Evolutionary conservation across 2,888 invertebrate species (phyloP), one percentile per base, ranked within the genome.

Genomic region (Dynastes maya): DNA sequence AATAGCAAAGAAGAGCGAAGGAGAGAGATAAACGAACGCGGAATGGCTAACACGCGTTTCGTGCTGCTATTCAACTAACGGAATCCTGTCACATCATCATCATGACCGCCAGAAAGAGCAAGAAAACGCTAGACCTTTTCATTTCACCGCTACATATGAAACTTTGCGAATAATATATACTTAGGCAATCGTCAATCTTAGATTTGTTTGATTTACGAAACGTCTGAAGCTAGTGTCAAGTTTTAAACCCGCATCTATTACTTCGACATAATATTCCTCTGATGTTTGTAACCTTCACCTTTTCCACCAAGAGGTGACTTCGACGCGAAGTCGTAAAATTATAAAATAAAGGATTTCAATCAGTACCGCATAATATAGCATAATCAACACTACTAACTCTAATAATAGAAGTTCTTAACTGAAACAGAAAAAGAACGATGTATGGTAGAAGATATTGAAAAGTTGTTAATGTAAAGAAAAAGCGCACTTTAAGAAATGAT

Each of bases 21-120:
- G 2, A 16, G 2, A 49, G 68, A 49, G 49, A 68, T 51, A 16
- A n/a, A 68, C 11, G 68, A 68, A 68, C 16, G 68, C 27, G 51
- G 51, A 51, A 68, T 51, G 22, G 49, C 68, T 51, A 68, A 68
- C 68, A 68, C 68, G 68, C 68, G 68, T 40, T 27, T 51, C 68
- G 51, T 37, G 68, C 51, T 68, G 40, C 29, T 68, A 68, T 68
- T 29, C 68, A 13, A 27, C 51, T 68, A 68, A 68, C 68, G 68
- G 68, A 51, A 68, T 68, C 49, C 51, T 32, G 68, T 68, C 68
- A 68, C 68, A 68, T 68, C 51, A 68, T 51, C 68, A 27, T 51
- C 51, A 68, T 68, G 51, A 68, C 29, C 51, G 32, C 29, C 22
- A 45, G 22, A 40, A 45, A 40, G 45, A 45, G 65, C 51, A 4